Percentiles rank a stretch among this genome's conserved stretches.
These are phyloP conservation scores for Procavia capensis DNA, from an alignment of 2,113 vertebrate species.

Conservation along the genomic window DNA sequence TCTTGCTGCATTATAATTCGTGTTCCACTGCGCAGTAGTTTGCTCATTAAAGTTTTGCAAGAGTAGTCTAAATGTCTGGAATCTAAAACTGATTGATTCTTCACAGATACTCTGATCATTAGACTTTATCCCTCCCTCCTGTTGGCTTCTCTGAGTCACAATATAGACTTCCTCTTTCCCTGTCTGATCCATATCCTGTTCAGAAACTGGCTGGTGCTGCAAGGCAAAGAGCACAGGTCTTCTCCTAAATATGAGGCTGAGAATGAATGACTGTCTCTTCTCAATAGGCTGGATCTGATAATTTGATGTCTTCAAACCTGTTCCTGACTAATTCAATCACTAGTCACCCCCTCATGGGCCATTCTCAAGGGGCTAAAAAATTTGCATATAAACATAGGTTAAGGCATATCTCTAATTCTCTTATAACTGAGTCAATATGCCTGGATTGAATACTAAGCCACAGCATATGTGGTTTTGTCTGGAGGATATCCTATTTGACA, in stretches of 20 bases:
- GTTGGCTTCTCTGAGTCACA: neutral
- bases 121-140: neutral
- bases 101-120: neutral
- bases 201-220: neutral
- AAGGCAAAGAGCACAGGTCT: neutral
- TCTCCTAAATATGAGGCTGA: neutral
- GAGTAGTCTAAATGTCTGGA: neutral
- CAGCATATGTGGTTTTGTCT: neutral
- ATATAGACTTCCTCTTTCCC: neutral
- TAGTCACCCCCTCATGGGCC: neutral
- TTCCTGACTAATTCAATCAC: neutral
- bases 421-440: neutral
- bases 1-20: neutral
- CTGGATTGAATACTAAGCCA: neutral
- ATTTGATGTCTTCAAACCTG: neutral
- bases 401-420: neutral
- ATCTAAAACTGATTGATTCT: neutral
- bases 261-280: neutral
- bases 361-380: neutral
- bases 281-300: neutral
- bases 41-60: neutral
- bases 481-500: neutral
- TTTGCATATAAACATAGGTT: neutral
- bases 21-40: neutral
- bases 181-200: neutral